These are phyloP conservation scores for Apantesis nais DNA, from an alignment of 2,888 invertebrate species.

Conservation along the genomic window DNA sequence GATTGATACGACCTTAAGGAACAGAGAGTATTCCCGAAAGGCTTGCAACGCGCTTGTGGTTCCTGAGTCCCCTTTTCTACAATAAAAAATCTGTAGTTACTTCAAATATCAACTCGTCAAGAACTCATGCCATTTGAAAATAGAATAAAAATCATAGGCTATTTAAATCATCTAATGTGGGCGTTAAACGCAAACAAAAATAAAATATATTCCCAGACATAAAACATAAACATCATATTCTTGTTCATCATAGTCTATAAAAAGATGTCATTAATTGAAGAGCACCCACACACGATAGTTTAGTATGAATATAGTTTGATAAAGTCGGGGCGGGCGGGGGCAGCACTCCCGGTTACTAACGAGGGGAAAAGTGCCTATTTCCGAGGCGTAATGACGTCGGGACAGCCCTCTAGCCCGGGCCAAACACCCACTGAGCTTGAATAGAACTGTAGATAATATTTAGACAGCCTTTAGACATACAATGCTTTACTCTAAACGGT, in stretches of 20 bases:
- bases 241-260: slow-evolving; percentile 5
- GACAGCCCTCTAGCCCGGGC: slow-evolving; percentile 63
- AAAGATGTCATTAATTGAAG: slow-evolving; percentile 54
- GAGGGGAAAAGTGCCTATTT: slow-evolving; percentile 85
- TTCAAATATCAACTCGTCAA: background rate
- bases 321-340: slow-evolving; percentile 54
- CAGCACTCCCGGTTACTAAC: slow-evolving; percentile 77
- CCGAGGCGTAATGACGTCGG: slow-evolving; percentile 81
- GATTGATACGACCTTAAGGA: no score
- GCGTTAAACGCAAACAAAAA: background rate
- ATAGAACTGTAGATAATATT: slow-evolving; percentile 58
- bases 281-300: slow-evolving; percentile 49
- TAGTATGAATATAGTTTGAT: slow-evolving; percentile 55
- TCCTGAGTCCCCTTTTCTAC: no score
- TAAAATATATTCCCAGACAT: background rate
- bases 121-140: background rate
- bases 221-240: background rate
- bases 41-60: no score
- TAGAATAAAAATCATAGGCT: background rate
- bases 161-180: background rate
- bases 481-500: slow-evolving; percentile 24
- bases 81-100: background rate
- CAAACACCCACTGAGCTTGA: slow-evolving; percentile 49
- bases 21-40: no score
- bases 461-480: slow-evolving; percentile 43